Evolutionary conservation across 1,140 invertebrate species (phyloP).

Genomic region (Drosophila pachea): DNA sequence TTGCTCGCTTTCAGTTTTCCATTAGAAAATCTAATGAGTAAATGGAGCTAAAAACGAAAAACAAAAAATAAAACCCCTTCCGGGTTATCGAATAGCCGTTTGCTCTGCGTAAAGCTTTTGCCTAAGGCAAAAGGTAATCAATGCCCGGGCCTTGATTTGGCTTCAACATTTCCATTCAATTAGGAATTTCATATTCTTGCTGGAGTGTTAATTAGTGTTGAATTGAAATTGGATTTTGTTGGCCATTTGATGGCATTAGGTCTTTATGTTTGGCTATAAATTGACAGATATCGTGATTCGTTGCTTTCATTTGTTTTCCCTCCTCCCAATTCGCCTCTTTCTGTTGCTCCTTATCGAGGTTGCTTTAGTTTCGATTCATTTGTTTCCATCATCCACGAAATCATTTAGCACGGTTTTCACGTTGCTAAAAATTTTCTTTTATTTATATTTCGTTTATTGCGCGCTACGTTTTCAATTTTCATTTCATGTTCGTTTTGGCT

Average conservation of each 20-base stretch:
- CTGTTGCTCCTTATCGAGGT: conserved; percentile 5
- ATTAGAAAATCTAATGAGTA: conserved; percentile 10
- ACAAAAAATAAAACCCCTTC: too few relatives aligned
- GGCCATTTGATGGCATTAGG: neutral
- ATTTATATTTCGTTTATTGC: conserved; percentile 43
- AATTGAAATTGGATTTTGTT: neutral
- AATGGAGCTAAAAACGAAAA: neutral
- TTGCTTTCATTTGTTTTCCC: conserved; percentile 23
- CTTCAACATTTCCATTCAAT: too few relatives aligned
- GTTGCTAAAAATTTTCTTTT: conserved; percentile 45
- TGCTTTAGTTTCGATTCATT: conserved; percentile 57
- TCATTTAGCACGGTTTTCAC: conserved; percentile 34
- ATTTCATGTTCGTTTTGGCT: conserved; percentile 36
- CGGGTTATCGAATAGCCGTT: too few relatives aligned
- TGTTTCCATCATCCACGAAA: conserved; percentile 43
- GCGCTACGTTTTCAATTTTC: conserved; percentile 58
- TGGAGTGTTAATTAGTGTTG: neutral
- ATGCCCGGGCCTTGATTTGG: neutral
- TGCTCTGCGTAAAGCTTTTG: neutral
- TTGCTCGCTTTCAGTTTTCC: neutral
- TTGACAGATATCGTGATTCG: conserved; percentile 1
- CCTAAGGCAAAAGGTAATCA: neutral
- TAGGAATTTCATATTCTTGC: neutral
- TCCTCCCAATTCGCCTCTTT: neutral
- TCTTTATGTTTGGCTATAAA: neutral